These are phyloP conservation scores for Puffinus mauretanicus DNA, from an alignment of 2,113 vertebrate species.

Conservation along the genomic window DNA sequence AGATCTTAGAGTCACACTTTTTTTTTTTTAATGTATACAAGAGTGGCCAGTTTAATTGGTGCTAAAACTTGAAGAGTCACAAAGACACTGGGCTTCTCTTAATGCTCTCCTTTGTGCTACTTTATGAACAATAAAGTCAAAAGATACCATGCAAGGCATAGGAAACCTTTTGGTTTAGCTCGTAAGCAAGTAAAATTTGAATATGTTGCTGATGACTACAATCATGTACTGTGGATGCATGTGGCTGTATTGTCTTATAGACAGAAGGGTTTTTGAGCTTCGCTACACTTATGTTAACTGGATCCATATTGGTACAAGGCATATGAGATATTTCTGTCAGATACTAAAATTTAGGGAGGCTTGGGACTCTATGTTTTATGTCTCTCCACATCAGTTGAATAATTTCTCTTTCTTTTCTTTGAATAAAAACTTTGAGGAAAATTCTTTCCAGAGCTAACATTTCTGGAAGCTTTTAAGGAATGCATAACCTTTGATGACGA, in stretches of 20 bases:
- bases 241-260: background rate
- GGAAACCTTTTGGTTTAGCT: background rate
- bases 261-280: background rate
- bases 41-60: background rate
- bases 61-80: background rate
- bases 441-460: background rate
- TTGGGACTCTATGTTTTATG: background rate
- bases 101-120: background rate
- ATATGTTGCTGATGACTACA: background rate
- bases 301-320: background rate
- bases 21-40: background rate
- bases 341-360: background rate
- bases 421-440: background rate
- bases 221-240: background rate
- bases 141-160: background rate
- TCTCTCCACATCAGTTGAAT: slow-evolving; percentile 15
- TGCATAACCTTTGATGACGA: background rate
- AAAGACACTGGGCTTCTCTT: background rate
- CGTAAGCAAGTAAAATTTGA: background rate
- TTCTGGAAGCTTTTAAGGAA: slow-evolving; percentile 26
- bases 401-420: slow-evolving; percentile 7
- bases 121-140: background rate
- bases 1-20: background rate
- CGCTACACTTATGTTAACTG: background rate
- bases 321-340: background rate